Evolutionary conservation across 2,113 vertebrate species (phyloP).

Genomic region (Mandrillus leucophaeus): DNA sequence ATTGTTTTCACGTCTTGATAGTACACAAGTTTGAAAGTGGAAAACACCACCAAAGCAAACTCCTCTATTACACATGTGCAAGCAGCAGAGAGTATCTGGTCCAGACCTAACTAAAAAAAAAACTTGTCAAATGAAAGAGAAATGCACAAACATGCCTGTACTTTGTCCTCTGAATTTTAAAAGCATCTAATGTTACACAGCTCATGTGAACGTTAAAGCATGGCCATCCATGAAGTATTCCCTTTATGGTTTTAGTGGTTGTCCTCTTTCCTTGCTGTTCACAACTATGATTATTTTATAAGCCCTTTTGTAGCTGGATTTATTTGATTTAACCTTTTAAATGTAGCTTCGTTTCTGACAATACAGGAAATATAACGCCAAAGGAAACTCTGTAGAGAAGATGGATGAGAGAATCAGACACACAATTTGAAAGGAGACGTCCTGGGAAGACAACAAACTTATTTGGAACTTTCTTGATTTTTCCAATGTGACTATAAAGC

Average conservation of each 20-base stretch:
- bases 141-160: conserved; percentile 69
- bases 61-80: neutral
- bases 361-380: conserved; percentile 53
- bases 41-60: neutral
- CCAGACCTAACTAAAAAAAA: conserved; percentile 60
- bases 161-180: conserved; percentile 66
- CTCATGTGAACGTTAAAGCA: conserved; percentile 56
- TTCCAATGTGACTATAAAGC: conserved; percentile 35
- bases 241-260: conserved; percentile 72
- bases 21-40: conserved; percentile 13
- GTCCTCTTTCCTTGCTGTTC: conserved; percentile 71
- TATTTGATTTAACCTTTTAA: conserved; percentile 72
- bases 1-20: neutral
- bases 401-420: neutral
- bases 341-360: conserved; percentile 63
- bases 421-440: conserved; percentile 53
- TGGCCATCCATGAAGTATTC: conserved; percentile 28
- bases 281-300: conserved; percentile 78
- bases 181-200: conserved; percentile 64
- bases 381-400: conserved; percentile 21
- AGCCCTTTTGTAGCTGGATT: conserved; percentile 66
- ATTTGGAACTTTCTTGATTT: conserved; percentile 29
- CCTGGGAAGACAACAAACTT: conserved; percentile 22
- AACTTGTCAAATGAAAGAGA: conserved; percentile 62
- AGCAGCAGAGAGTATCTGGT: neutral